Conservation (phyloP, 2,888 invertebrate species). For the Drosophila bunnanda region DNA sequence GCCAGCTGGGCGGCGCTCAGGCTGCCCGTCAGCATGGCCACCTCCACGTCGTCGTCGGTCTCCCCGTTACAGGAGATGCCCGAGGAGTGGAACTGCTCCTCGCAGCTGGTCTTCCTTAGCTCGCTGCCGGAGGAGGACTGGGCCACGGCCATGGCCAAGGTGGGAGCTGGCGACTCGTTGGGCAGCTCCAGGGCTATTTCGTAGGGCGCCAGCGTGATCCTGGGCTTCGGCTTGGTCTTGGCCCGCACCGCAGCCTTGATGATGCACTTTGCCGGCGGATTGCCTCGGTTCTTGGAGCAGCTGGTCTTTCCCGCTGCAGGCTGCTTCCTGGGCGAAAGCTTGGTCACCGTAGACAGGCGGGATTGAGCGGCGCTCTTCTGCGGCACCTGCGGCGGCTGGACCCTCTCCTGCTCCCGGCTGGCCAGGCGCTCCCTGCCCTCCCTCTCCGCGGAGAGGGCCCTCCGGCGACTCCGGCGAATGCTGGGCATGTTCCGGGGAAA, state of each 20-base stretch:
- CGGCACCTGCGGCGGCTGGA: conserved; percentile 43
- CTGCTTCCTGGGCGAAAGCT: conserved; percentile 68
- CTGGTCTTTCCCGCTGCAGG: conserved; percentile 47
- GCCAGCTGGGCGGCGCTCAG: conserved; percentile 59
- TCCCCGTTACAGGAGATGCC: conserved; percentile 84
- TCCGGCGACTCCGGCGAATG: conserved; percentile 81
- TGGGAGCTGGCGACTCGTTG: conserved; percentile 41
- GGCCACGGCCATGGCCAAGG: conserved; percentile 62
- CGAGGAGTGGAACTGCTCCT: conserved; percentile 82
- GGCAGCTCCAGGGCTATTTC: conserved; percentile 70
- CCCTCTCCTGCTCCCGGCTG: conserved; percentile 45
- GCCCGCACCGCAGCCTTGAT: conserved; percentile 60
- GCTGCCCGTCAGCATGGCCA: conserved; percentile 77
- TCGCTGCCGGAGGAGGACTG: conserved; percentile 69
- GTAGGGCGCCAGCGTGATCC: conserved; percentile 69
- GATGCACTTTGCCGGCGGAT: conserved; percentile 27
- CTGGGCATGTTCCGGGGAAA: conserved; percentile 84
- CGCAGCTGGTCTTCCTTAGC: conserved; percentile 58
- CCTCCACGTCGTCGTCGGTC: conserved; percentile 81
- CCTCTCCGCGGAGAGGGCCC: conserved; percentile 47
- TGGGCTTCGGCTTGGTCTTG: conserved; percentile 67
- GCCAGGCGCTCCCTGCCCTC: conserved; percentile 36
- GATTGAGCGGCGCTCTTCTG: conserved; percentile 50
- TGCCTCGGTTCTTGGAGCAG: conserved; percentile 70
- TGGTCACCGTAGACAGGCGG: conserved; percentile 73